phyloP scores from a whole-genome alignment of 2,113 vertebrate genomes.

The Scalopus aquaticus region DNA sequence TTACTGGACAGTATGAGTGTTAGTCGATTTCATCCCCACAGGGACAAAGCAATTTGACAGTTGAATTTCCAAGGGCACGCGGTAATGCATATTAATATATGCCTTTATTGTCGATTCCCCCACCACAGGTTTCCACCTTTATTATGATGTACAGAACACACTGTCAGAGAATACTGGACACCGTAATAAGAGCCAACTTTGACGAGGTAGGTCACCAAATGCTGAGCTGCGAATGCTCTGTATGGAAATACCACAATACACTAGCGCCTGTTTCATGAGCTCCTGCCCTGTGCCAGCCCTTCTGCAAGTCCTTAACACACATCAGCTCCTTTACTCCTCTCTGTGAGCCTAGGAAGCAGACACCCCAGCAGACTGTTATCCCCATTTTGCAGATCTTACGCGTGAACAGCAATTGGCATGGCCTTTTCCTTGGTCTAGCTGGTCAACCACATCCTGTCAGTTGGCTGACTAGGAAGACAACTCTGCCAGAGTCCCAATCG shows the following conservation, averaged over 20 bases:
- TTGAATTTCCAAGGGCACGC: background rate
- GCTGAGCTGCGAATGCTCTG: background rate
- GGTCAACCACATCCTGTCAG: background rate
- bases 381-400: background rate
- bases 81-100: background rate
- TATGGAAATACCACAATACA: background rate
- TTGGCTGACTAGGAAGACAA: background rate
- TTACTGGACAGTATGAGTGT: background rate
- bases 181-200: slow-evolving; percentile 99
- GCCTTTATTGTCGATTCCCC: slow-evolving; percentile 60
- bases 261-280: background rate
- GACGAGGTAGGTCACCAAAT: slow-evolving; percentile 90
- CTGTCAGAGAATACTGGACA: slow-evolving; percentile 99
- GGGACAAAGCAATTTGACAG: background rate
- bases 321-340: background rate
- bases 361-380: rapidly evolving
- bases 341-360: background rate
- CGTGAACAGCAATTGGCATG: rapidly evolving
- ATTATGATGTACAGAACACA: slow-evolving; percentile 99
- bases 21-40: background rate
- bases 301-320: background rate
- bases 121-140: slow-evolving; percentile 95
- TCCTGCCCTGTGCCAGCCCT: background rate
- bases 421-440: background rate
- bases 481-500: background rate